Evolutionary conservation across 2,113 vertebrate genomes (phyloP).

Genomic region (Ictalurus furcatus): DNA sequence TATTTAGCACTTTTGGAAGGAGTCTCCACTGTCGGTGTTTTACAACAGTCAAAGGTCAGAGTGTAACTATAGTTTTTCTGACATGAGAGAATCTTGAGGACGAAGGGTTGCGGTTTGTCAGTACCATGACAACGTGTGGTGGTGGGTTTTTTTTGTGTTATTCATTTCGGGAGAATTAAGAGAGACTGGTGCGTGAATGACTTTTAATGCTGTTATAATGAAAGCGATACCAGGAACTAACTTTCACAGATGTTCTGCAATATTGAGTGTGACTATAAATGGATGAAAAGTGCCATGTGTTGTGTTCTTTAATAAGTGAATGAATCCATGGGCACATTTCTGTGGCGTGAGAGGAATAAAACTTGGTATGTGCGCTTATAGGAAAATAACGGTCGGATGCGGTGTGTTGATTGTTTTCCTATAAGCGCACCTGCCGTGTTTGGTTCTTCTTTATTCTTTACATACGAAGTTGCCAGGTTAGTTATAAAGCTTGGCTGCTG

Average conservation of each 20-base stretch:
- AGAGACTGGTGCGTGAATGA: neutral
- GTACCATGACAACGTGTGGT: neutral
- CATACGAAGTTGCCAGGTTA: neutral
- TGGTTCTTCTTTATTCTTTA: neutral
- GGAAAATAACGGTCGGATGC: neutral
- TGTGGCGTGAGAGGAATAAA: neutral
- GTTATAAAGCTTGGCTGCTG: neutral
- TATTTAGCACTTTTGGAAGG: neutral
- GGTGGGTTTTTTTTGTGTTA: neutral
- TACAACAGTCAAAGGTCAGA: neutral
- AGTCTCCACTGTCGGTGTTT: neutral
- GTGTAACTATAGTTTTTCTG: neutral
- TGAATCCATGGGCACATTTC: neutral
- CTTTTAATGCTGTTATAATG: neutral
- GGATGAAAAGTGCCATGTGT: neutral
- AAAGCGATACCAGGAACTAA: neutral
- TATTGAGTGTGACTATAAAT: neutral
- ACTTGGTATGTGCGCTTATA: neutral
- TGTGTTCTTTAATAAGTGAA: neutral
- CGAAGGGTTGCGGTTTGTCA: neutral
- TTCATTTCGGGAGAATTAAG: neutral
- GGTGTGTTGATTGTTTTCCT: neutral
- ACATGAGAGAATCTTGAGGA: neutral
- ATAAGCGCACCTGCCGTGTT: neutral
- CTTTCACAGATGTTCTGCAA: neutral